phyloP scores from a whole-genome alignment of 2,888 invertebrate genomes.

The Melipona bicolor region DNA sequence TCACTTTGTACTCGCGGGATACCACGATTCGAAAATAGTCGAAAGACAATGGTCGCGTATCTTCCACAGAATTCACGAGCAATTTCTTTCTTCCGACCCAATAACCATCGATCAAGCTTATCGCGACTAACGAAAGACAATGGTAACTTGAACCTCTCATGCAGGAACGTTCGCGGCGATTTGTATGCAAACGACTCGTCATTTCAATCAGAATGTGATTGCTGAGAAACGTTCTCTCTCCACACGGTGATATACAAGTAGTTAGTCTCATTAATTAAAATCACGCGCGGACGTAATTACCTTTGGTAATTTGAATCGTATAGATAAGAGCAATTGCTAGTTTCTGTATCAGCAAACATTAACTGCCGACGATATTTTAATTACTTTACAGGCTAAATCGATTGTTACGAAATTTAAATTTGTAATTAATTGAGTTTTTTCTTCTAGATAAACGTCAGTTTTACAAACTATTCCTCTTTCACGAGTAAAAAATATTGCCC shows the following conservation, averaged over 20 bases:
- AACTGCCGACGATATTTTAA: background rate
- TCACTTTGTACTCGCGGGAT: slow-evolving; percentile 61
- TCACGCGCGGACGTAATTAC: background rate
- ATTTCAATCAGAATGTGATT: slow-evolving; percentile 15
- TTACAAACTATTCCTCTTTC: background rate
- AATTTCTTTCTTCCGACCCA: slow-evolving; percentile 8
- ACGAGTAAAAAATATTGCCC: background rate
- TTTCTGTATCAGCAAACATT: background rate
- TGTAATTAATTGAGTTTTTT: background rate
- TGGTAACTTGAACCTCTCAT: background rate
- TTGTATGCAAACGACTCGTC: background rate
- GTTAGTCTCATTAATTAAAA: background rate
- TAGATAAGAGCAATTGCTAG: background rate
- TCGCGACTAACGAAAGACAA: slow-evolving; percentile 4
- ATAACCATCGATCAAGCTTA: background rate
- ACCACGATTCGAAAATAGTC: slow-evolving; percentile 67
- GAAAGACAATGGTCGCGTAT: slow-evolving; percentile 43
- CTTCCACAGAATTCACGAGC: background rate
- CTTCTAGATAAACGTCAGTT: background rate
- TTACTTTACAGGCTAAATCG: background rate
- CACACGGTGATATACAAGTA: background rate
- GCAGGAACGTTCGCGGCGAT: background rate
- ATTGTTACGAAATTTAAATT: background rate
- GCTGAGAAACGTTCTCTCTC: background rate
- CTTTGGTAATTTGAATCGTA: background rate